Conservation (phyloP, 2,797 vertebrate species). For the Argyrosomus regius region DNA sequence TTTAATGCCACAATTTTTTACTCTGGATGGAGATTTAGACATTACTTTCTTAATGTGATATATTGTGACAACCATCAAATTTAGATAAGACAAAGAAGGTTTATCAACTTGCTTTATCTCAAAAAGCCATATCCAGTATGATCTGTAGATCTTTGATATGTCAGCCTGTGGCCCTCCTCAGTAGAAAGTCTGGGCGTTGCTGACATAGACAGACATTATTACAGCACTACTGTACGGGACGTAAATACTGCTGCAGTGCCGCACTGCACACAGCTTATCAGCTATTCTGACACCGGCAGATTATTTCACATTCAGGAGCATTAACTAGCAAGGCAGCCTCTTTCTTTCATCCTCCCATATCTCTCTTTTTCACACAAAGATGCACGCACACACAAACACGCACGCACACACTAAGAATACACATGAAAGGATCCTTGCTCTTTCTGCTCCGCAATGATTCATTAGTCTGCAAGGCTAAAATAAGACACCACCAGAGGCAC, state of each 20-base stretch:
- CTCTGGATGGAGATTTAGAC: slow-evolving; percentile 37
- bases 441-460: slow-evolving; percentile 64
- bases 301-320: slow-evolving; percentile 70
- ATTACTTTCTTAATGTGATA: slow-evolving; percentile 34
- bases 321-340: slow-evolving; percentile 42
- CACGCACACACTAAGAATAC: slow-evolving; percentile 36
- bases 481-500: slow-evolving; percentile 66
- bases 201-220: slow-evolving; percentile 54
- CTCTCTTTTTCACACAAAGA: slow-evolving; percentile 58
- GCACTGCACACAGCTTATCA: slow-evolving; percentile 69
- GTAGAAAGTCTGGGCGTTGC: slow-evolving; percentile 23
- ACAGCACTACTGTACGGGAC: slow-evolving; percentile 27
- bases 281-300: slow-evolving; percentile 63
- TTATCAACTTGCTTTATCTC: slow-evolving; percentile 44
- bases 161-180: slow-evolving; percentile 30
- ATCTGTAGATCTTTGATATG: slow-evolving; percentile 24
- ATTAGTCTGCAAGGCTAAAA: slow-evolving; percentile 75
- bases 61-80: slow-evolving; percentile 21
- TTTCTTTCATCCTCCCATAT: slow-evolving; percentile 32
- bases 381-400: slow-evolving; percentile 26
- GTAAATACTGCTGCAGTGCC: slow-evolving; percentile 65
- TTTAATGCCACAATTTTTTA: neutral
- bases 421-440: slow-evolving; percentile 62
- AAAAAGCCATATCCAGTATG: slow-evolving; percentile 8
- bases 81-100: slow-evolving; percentile 33